These are phyloP conservation scores for Protomyctophum bolini DNA, from an alignment of 2,113 vertebrate species.

Conservation along the genomic window DNA sequence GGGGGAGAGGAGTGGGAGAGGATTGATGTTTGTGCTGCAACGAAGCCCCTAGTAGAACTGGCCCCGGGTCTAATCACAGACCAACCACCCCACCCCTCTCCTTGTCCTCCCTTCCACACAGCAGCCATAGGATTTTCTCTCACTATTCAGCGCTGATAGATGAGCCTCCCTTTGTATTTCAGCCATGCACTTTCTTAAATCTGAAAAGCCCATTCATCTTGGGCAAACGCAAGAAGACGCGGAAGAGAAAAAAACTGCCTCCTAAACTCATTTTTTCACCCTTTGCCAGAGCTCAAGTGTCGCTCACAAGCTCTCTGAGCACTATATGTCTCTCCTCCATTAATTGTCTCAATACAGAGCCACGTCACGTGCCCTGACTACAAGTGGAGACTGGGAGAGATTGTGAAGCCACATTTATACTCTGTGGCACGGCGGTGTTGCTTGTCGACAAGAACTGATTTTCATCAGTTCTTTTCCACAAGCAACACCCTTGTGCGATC, in stretches of 20 bases:
- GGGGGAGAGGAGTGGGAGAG: slow-evolving; percentile 53
- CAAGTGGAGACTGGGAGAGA: slow-evolving; percentile 37
- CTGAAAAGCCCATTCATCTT: slow-evolving; percentile 83
- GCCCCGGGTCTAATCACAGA: slow-evolving; percentile 78
- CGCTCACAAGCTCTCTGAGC: slow-evolving; percentile 70
- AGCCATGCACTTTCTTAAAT: slow-evolving; percentile 79
- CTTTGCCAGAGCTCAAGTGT: slow-evolving; percentile 64
- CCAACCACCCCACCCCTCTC: slow-evolving; percentile 60
- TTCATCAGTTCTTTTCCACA: no score
- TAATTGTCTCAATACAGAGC: slow-evolving; percentile 62
- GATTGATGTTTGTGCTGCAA: slow-evolving; percentile 73
- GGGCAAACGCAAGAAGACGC: slow-evolving; percentile 60
- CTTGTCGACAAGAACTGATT: no score
- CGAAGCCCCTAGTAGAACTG: slow-evolving; percentile 49
- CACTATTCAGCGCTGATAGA: slow-evolving; percentile 80
- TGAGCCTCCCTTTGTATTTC: slow-evolving; percentile 80
- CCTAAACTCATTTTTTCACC: slow-evolving; percentile 61
- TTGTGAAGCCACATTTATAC: no score
- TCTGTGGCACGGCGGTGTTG: no score
- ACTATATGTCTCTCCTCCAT: slow-evolving; percentile 66
- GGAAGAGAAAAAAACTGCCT: slow-evolving; percentile 56
- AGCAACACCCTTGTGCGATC: not conserved
- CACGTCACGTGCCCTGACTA: slow-evolving; percentile 59
- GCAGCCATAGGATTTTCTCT: slow-evolving; percentile 76
- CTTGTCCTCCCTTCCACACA: slow-evolving; percentile 33